Evolutionary conservation across 2,888 invertebrate species (phyloP), one percentile per base, ranked within the genome.

Genomic region (Craniophora ligustri): DNA sequence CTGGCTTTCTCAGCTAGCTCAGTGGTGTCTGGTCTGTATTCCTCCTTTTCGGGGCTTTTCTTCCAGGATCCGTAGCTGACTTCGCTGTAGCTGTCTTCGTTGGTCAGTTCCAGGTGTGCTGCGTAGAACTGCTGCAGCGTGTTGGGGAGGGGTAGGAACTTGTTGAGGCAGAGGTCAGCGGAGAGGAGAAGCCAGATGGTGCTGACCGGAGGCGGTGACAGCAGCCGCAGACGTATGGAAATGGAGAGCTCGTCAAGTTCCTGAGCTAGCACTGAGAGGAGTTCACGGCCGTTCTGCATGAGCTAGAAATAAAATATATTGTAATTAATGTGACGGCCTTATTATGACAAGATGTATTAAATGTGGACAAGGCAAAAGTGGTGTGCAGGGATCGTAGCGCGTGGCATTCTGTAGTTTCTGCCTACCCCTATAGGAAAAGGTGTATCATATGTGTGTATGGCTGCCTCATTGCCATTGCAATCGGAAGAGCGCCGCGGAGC

Each of bases 41-140:
- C 75, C 0, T 73, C 73, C 11, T 88, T 87, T n/a, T 89, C 88
- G 0, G 86, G 82, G 5, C 77, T 80, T 8, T 88, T 90, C 55
- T 91, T 92, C 93, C 93, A 93, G 0, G 92, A 90, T 0, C 93
- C 93, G 35, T 92, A 93, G 46, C 82, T 85, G 0, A 92, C 92
- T 78, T 93, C 92, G 6, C 86, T 90, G 65, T 82, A 92, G 18
- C 69, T 86, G 0, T 91, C 90, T 1, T 91, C 92, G 0, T 86
- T 79, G 0, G 87, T 85, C 0, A 93, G 28, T 36, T 93, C 92
- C 0, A 93, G 53, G 26, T 93, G 91, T 0, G 90, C 82, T 0
- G 93, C 93, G 60, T 93, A 93, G 82, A 93, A 93, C 48, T 92
- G 92, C 41, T 93, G 93, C 0, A 93, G 39, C 0, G 86, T 87